Evolutionary conservation across 2,797 vertebrate genomes (phyloP).

Genomic region (Enoplosus armatus): DNA sequence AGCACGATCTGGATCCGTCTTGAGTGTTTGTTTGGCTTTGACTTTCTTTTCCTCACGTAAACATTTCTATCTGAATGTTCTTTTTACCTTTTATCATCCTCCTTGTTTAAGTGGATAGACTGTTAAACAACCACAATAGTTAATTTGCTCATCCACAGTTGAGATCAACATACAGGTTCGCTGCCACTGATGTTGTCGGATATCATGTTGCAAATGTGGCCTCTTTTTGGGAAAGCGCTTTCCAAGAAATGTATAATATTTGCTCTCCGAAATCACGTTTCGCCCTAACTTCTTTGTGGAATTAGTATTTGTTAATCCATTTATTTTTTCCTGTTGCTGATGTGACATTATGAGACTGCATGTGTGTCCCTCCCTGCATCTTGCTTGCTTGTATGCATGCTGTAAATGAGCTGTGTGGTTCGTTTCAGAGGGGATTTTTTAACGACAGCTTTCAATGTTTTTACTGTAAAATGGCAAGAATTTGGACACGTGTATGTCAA

Average conservation of each 20-base stretch:
- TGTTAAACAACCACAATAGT: background rate
- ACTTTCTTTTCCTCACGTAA: background rate
- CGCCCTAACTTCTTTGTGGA: background rate
- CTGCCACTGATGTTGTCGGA: too few relatives aligned
- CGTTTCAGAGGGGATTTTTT: constrained; percentile 67
- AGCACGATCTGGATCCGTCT: constrained; percentile 16
- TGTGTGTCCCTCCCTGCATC: constrained; percentile 18
- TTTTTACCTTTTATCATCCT: background rate
- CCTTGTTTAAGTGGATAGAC: background rate
- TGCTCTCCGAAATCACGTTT: constrained; percentile 3
- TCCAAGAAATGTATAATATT: background rate
- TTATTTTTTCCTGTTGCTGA: background rate
- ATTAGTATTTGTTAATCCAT: background rate
- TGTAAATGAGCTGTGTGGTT: constrained; percentile 36
- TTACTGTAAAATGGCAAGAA: constrained; percentile 9
- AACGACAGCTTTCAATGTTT: background rate
- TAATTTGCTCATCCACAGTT: constrained; percentile 10
- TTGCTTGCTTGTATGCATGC: constrained; percentile 57
- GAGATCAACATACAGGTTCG: background rate
- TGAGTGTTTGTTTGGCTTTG: constrained; percentile 2
- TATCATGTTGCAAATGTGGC: background rate
- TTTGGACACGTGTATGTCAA: background rate
- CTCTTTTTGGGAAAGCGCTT: background rate
- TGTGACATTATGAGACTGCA: constrained; percentile 5
- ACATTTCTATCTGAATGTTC: background rate